phyloP scores from a whole-genome alignment of 2,888 invertebrate genomes.

The Phyllotreta striolata region DNA sequence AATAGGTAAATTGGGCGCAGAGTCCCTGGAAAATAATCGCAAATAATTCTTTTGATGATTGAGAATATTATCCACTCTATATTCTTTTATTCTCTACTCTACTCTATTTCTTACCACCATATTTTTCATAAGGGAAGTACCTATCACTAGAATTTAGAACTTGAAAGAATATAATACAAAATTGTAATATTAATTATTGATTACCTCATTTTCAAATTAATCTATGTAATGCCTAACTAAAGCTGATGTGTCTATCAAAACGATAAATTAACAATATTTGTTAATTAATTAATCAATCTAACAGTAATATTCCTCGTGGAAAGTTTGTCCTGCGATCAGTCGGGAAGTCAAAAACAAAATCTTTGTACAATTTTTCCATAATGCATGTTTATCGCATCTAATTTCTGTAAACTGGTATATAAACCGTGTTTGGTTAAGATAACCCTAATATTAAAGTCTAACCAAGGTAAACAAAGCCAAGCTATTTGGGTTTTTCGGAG shows the following conservation, averaged over 20 bases:
- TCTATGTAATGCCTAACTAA: too few species aligned
- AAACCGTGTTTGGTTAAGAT: constrained; percentile 35
- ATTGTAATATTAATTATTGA: too few species aligned
- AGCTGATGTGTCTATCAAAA: neutral
- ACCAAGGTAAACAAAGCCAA: constrained; percentile 22
- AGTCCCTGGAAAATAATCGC: too few species aligned
- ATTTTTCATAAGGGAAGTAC: too few species aligned
- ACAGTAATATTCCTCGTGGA: constrained; percentile 25
- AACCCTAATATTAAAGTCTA: constrained; percentile 29
- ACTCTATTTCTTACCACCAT: too few species aligned
- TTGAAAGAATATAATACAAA: too few species aligned
- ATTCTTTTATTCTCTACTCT: too few species aligned
- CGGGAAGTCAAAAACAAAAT: constrained; percentile 15
- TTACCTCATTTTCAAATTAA: too few species aligned
- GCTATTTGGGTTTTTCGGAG: constrained; percentile 24
- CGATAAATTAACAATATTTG: neutral
- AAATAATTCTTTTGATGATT: too few species aligned
- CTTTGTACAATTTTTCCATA: constrained; percentile 26
- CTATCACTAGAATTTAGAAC: too few species aligned
- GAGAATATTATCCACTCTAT: too few species aligned
- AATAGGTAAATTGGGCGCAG: too few species aligned
- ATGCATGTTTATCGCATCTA: constrained; percentile 33
- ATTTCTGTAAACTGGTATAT: constrained; percentile 30
- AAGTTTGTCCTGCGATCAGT: constrained; percentile 5
- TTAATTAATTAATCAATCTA: constrained; percentile 3